Base-by-base conservation (phyloP, 2,797 vertebrate genomes). In the Rhinoraja longicauda region DNA sequence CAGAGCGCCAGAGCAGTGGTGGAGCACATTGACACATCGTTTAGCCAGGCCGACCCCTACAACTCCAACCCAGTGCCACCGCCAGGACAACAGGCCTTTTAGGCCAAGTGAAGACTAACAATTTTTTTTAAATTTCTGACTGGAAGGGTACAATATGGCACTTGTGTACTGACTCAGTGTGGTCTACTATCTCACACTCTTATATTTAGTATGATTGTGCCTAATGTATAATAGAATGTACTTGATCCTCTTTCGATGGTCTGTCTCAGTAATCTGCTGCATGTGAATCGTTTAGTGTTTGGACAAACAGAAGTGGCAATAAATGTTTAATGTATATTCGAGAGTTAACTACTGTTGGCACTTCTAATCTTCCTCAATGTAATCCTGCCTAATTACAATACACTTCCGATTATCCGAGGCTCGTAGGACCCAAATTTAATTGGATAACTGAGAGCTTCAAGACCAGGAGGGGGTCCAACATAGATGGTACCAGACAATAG, bases 301-400 rank as follows among this genome's bases (percentile, higher is more conserved):
- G 90, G 67, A 92, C 72, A 75, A 92, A 92, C 67, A 92, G 24
- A 36, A 29, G 72, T 29, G 39, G 90, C 70, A 73, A 75, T 75
- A 45, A 92, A 73, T 92, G 67, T 75, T 73, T 45, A 57, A 53
- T 92, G 90, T 75, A 92, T 75, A 45, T 92, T 75, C 72, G 45
- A 92, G 24, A 45, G 67, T 29, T 92, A 92, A 92, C 67, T 75
- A 53, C 29, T 73, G 67, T 92, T 73, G 70, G 67, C 67, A 53
- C 13, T 57, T 29, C 39, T 92, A 75, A 92, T 92, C 75, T 92
- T 92, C 67, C 90, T 75, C 39, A 70, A 53, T 72, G 72, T 92
- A 92, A 92, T 73, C 67, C 70, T 92, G 39, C 75, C 75, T 92
- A 92, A 92, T 92, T 92, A 92, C 70, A 73, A 75, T 72, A 92